phyloP scores from a whole-genome alignment of 2,797 vertebrate species.

The Trematomus bernacchii region DNA sequence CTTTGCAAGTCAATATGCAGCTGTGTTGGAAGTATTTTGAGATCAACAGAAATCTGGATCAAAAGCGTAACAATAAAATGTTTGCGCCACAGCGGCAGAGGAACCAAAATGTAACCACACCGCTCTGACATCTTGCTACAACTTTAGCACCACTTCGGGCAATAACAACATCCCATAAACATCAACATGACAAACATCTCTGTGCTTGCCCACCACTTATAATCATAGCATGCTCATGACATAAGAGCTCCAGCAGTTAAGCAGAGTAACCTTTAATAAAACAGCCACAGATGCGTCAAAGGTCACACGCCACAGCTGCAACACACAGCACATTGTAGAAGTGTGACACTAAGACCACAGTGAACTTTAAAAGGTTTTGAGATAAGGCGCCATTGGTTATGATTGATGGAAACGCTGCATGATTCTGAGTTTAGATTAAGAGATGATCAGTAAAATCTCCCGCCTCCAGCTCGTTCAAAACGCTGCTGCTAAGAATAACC shows the following conservation, averaged over 20 bases:
- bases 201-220: background rate
- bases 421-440: background rate
- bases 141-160: too few relatives aligned
- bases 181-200: too few relatives aligned
- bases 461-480: too few relatives aligned
- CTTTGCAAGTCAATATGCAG: conserved; percentile 23
- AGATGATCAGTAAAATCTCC: background rate
- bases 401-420: background rate
- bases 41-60: conserved; percentile 21
- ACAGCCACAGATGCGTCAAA: conserved; percentile 14
- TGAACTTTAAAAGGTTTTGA: background rate
- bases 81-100: background rate
- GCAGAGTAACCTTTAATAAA: background rate
- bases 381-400: background rate
- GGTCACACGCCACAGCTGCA: conserved; percentile 19
- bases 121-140: background rate
- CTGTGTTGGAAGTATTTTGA: conserved; percentile 20
- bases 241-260: conserved; percentile 9
- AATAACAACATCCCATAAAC: too few relatives aligned
- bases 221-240: conserved; percentile 13
- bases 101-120: background rate
- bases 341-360: background rate
- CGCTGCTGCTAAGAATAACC: too few relatives aligned
- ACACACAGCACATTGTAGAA: conserved; percentile 7
- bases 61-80: background rate